Percentiles rank a stretch among this genome's conserved stretches.
phyloP scores from a whole-genome alignment of 2,113 vertebrate genomes.

The Tinamus guttatus region DNA sequence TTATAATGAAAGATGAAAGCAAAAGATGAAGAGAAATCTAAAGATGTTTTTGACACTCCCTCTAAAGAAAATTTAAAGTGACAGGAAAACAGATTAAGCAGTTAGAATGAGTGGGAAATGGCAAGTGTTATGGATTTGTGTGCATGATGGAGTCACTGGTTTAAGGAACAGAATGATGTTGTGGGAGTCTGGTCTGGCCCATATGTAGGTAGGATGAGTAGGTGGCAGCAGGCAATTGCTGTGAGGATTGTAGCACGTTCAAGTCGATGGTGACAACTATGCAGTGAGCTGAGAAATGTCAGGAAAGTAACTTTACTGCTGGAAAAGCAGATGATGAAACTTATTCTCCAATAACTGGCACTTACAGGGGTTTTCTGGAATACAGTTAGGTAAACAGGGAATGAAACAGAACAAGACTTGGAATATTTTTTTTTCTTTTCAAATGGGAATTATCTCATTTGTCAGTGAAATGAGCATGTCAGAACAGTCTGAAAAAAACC shows the following conservation, averaged over 20 bases:
- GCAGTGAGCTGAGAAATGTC: neutral
- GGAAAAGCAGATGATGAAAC: neutral
- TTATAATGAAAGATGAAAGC: neutral
- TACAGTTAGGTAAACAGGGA: neutral
- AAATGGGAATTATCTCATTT: no score
- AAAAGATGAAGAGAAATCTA: neutral
- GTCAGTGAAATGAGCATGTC: neutral
- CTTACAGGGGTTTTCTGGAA: neutral
- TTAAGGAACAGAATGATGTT: neutral
- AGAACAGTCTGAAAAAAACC: neutral
- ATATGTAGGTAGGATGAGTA: neutral
- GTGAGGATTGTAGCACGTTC: neutral
- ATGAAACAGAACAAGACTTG: neutral
- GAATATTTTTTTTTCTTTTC: no score
- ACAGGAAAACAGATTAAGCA: neutral
- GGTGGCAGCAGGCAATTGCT: neutral
- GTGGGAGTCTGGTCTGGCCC: neutral
- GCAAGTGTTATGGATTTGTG: neutral
- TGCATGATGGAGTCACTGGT: no score
- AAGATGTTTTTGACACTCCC: neutral
- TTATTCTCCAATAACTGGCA: fast-evolving
- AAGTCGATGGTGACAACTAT: fast-evolving
- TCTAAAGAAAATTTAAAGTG: neutral
- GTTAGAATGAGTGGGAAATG: neutral
- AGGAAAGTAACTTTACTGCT: neutral